These are phyloP conservation scores for Gonocerus acuteangulatus DNA, from an alignment of 2,888 invertebrate genomes.

Conservation along the genomic window DNA sequence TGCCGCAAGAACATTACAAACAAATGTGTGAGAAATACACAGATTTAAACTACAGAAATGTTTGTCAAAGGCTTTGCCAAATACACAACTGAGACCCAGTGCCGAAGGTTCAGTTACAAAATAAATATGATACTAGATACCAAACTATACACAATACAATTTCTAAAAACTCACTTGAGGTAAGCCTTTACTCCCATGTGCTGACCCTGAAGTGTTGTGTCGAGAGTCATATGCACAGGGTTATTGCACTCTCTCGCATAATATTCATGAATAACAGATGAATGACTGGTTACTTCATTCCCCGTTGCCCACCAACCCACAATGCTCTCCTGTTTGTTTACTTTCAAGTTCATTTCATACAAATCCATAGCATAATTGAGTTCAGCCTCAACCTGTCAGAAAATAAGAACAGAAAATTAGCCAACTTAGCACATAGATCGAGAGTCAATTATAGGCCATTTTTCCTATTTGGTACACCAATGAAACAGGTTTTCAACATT, in stretches of 20 bases:
- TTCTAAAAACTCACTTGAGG: slow-evolving; percentile 60
- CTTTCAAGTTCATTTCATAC: slow-evolving; percentile 85
- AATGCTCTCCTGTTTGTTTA: slow-evolving; percentile 84
- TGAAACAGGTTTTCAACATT: too few species aligned
- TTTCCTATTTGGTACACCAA: too few species aligned
- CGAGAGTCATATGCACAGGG: slow-evolving; percentile 91
- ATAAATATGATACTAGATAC: too few species aligned
- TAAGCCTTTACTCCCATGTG: slow-evolving; percentile 93
- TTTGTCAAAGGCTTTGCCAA: too few species aligned
- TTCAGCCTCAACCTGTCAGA: slow-evolving; percentile 84
- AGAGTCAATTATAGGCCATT: too few species aligned
- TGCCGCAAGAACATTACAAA: too few species aligned
- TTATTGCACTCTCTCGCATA: slow-evolving; percentile 89
- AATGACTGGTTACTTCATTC: slow-evolving; percentile 93
- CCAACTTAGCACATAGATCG: too few species aligned
- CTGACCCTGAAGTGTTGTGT: slow-evolving; percentile 78
- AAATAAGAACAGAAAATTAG: background rate
- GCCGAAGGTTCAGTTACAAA: too few species aligned
- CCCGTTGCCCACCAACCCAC: slow-evolving; percentile 99
- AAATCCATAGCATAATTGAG: slow-evolving; percentile 93
- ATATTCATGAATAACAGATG: slow-evolving; percentile 94
- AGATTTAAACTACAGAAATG: too few species aligned
- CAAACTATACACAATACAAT: too few species aligned
- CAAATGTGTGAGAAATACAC: too few species aligned
- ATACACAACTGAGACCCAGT: too few species aligned